Evolutionary conservation across 2,888 invertebrate genomes (phyloP).

Genomic region (Anticlea derivata): DNA sequence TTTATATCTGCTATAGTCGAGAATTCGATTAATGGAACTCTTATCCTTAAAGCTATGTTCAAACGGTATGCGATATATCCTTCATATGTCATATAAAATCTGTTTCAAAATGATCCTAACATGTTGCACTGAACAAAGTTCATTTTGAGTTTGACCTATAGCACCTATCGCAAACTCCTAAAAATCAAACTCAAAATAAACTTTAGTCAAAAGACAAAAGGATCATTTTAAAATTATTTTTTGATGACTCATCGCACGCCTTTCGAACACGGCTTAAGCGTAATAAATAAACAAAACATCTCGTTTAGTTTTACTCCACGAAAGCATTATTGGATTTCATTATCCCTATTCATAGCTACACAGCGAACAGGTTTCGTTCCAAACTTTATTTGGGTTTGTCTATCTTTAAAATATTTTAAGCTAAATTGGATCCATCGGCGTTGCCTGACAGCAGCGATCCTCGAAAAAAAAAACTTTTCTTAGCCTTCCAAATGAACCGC

Average conservation of each 20-base stretch:
- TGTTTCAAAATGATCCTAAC: too few species aligned
- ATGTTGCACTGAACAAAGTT: too few species aligned
- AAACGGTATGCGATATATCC: too few species aligned
- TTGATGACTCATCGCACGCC: too few species aligned
- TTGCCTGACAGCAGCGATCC: conserved; percentile 49
- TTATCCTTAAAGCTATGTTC: too few species aligned
- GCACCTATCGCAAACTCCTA: too few species aligned
- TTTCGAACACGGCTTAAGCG: too few species aligned
- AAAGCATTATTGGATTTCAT: conserved; percentile 42
- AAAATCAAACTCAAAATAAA: too few species aligned
- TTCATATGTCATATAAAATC: too few species aligned
- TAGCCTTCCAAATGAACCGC: conserved; percentile 44
- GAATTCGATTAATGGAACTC: background rate
- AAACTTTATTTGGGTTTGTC: conserved; percentile 44
- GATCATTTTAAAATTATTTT: too few species aligned
- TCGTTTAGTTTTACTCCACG: conserved; percentile 29
- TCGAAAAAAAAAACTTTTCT: conserved; percentile 36
- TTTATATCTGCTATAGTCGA: conserved; percentile 3
- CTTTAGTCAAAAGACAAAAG: too few species aligned
- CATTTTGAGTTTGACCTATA: too few species aligned
- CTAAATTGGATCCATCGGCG: conserved; percentile 52
- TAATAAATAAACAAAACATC: conserved; percentile 27
- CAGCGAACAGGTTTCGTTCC: conserved; percentile 48
- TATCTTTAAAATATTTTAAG: conserved; percentile 50
- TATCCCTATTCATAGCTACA: conserved; percentile 49